Base-by-base conservation (phyloP, 2,888 invertebrate genomes). In the Cheilosia urbana region DNA sequence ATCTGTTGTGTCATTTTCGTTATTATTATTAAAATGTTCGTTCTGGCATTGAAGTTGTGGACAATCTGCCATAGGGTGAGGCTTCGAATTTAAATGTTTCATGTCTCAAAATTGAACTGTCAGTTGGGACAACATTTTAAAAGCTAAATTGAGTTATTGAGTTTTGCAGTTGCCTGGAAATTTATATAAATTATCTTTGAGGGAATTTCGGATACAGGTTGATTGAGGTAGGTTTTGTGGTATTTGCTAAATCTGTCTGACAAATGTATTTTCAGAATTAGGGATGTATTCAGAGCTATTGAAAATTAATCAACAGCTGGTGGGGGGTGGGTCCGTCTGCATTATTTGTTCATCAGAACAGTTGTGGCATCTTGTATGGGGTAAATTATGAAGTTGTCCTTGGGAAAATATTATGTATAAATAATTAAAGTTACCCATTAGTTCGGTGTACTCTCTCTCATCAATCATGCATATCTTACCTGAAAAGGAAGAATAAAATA, bases 1-100 rank as follows among this genome's bases (percentile, higher is more conserved):
- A 42, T 58, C 40, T 24, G 11, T 75, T 63, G 60, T 68, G 24
- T 49, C 24, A n/a, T 62, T 75, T 63, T 53, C 30, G 42, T 24
- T 57, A 55, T 78, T 75, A 65, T 80, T 84, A 84, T 80, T 84
- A 71, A 84, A 84, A 84, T 76, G 66, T 65, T 9, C 9, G 13
- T 68, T 75, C 69, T 75, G 73, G 42, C 69, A 47, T 63, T 79
- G 72, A 78, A 57, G 72, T 57, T 63, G 19, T 62, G 65, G 55
- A 66, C 63, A 71, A 53, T 30, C 47, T 63, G 51, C 57, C 17
- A 37, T 15, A 42, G 45, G 68, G 34, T 42, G 47, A 53, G 15
- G 57, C 13, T 37, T 13, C 13, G 60, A 60, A 73, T 65, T 69
- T 75, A 71, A 80, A 62, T 75, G 75, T 73, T 37, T 42, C 47